phyloP scores from a whole-genome alignment of 2,888 invertebrate species.

The Pterostichus madidus region DNA sequence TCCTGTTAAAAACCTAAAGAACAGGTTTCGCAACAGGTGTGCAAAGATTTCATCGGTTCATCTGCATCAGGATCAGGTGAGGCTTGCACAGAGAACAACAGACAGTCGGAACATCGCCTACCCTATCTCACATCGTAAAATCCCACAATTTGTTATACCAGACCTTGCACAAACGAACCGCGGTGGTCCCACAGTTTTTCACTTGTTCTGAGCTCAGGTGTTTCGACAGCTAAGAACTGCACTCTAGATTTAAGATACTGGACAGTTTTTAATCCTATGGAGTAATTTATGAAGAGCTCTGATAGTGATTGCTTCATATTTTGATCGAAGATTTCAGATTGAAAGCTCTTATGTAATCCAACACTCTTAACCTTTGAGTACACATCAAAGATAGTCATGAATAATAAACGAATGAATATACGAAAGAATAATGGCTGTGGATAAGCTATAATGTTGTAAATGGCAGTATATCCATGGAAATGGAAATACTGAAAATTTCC shows the following conservation, averaged over 20 bases:
- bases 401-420: too few species aligned
- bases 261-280: neutral
- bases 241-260: conserved; percentile 31
- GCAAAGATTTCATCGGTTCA: conserved; percentile 45
- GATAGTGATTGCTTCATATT: conserved; percentile 21
- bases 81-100: neutral
- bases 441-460: too few species aligned
- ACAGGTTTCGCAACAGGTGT: conserved; percentile 55
- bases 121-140: conserved; percentile 29
- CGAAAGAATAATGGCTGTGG: too few species aligned
- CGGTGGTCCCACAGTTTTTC: conserved; percentile 32
- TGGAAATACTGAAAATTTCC: too few species aligned
- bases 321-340: conserved; percentile 1
- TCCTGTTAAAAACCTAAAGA: neutral
- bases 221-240: conserved; percentile 27
- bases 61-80: conserved; percentile 43
- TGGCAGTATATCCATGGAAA: too few species aligned
- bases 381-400: too few species aligned
- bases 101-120: conserved; percentile 33
- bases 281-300: neutral
- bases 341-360: too few species aligned
- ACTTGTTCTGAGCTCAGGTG: conserved; percentile 1
- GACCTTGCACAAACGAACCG: conserved; percentile 15
- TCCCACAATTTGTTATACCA: conserved; percentile 41
- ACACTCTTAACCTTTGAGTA: too few species aligned